Evolutionary conservation across 2,113 vertebrate genomes (phyloP).

Genomic region (Corapipo altera): DNA sequence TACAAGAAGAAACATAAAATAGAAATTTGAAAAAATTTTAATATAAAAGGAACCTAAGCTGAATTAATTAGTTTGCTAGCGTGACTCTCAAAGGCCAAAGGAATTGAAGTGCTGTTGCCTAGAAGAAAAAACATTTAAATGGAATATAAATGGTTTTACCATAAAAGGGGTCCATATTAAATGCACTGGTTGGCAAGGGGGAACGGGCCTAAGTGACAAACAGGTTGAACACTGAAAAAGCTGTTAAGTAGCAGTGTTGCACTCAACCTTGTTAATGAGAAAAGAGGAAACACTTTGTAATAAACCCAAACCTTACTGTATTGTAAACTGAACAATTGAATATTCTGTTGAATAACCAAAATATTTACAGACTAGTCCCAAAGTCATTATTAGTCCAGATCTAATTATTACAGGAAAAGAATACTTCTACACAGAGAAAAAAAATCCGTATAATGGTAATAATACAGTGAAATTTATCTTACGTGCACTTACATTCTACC

Average conservation of each 20-base stretch:
- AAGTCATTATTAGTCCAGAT: neutral
- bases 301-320: neutral
- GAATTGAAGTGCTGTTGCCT: neutral
- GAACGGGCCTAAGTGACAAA: neutral
- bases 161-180: neutral
- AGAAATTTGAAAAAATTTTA: neutral
- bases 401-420: neutral
- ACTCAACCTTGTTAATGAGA: neutral
- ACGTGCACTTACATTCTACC: neutral
- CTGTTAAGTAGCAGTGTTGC: neutral
- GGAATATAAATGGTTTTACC: neutral
- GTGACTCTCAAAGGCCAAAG: neutral
- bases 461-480: neutral
- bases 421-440: neutral
- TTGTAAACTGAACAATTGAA: neutral
- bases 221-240: neutral
- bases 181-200: neutral
- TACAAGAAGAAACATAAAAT: neutral
- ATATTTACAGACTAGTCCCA: neutral
- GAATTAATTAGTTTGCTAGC: neutral
- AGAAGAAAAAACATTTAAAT: neutral
- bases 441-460: neutral
- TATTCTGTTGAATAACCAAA: neutral
- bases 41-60: neutral
- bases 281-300: neutral